phyloP scores from a whole-genome alignment of 2,113 vertebrate genomes.

The Datnioides undecimradiatus region DNA sequence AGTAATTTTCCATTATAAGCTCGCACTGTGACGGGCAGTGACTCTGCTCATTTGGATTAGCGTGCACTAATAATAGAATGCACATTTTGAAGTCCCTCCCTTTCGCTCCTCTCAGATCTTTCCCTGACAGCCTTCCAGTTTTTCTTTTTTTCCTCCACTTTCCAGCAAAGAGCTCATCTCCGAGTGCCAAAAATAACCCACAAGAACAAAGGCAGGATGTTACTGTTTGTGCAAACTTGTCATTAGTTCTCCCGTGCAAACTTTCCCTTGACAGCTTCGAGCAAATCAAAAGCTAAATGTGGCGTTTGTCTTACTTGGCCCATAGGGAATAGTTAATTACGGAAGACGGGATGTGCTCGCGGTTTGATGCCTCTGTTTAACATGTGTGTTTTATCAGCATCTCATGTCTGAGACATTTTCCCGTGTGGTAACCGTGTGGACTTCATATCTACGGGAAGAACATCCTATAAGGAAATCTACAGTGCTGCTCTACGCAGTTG shows the following conservation, averaged over 20 bases:
- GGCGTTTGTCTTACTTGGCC: constrained; percentile 59
- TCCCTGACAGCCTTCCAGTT: constrained; percentile 73
- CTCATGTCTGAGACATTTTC: constrained; percentile 23
- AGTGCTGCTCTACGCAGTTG: neutral
- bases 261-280: constrained; percentile 70
- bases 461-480: constrained; percentile 17
- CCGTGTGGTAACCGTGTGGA: constrained; percentile 4
- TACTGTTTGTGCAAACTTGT: constrained; percentile 73
- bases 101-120: constrained; percentile 74
- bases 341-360: constrained; percentile 35
- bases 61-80: constrained; percentile 74
- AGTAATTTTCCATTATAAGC: constrained; percentile 48
- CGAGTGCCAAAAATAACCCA: constrained; percentile 73
- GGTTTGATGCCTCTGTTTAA: constrained; percentile 51
- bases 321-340: constrained; percentile 69
- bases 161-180: constrained; percentile 73
- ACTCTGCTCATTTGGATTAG: constrained; percentile 72
- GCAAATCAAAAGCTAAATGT: constrained; percentile 74
- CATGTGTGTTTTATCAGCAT: constrained; percentile 7
- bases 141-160: constrained; percentile 64
- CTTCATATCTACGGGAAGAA: constrained; percentile 29
- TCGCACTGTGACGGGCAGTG: constrained; percentile 55
- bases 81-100: constrained; percentile 72
- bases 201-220: constrained; percentile 76
- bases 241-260: constrained; percentile 73